A percentile compares a stretch with the other conserved stretches of the same genome.
phyloP scores from a whole-genome alignment of 2,797 vertebrate genomes.

The Otus scops region DNA sequence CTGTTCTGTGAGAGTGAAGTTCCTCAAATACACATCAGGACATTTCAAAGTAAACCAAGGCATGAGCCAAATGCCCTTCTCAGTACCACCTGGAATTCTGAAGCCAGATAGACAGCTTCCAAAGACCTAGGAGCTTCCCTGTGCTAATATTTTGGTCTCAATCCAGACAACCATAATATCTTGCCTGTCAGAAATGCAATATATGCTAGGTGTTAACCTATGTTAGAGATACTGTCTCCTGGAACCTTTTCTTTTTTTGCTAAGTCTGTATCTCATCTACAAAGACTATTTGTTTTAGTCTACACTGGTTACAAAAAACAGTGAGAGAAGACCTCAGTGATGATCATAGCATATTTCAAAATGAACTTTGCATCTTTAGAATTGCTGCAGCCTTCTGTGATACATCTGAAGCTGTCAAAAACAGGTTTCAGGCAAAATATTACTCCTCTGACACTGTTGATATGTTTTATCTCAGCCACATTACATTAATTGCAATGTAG shows the following conservation, averaged over 20 bases:
- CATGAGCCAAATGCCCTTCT: not conserved
- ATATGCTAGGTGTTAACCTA: not conserved
- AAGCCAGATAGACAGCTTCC: not conserved
- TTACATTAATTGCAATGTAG: not conserved
- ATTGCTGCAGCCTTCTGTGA: not conserved
- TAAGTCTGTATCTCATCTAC: not conserved
- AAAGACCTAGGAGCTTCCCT: not conserved
- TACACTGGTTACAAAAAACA: not conserved
- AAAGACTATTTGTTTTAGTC: not conserved
- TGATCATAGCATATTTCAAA: not conserved
- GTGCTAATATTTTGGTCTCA: not conserved
- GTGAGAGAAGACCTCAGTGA: not conserved
- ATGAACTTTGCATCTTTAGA: not conserved
- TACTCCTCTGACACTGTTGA: not conserved
- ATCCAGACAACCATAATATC: not conserved
- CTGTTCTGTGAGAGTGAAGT: not conserved
- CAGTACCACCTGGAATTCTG: not conserved
- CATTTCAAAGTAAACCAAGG: not conserved
- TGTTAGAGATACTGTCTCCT: not conserved
- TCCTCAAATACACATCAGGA: not conserved
- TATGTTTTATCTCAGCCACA: not conserved
- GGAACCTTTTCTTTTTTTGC: not conserved
- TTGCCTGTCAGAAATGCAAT: not conserved
- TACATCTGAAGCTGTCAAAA: not conserved
- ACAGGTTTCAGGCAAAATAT: not conserved